phyloP scores from a whole-genome alignment of 2,888 invertebrate species.

The Thera obeliscata region DNA sequence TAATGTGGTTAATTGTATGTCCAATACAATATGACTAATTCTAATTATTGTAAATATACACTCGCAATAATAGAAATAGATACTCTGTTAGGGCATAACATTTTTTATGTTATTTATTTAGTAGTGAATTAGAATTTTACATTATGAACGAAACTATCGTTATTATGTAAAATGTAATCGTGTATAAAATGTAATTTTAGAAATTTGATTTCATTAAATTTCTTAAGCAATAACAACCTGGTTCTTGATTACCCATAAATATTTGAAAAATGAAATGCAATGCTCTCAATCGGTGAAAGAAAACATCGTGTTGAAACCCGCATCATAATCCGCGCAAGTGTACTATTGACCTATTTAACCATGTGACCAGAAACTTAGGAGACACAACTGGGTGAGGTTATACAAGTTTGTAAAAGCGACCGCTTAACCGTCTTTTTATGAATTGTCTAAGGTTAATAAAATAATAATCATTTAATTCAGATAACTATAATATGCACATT shows the following conservation, averaged over 20 bases:
- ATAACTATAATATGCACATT: no score
- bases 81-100: slow-evolving; percentile 64
- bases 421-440: no score
- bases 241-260: background rate
- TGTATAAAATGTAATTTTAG: slow-evolving; percentile 82
- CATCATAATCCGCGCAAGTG: no score
- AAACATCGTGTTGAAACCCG: no score
- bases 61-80: slow-evolving; percentile 79
- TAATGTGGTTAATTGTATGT: slow-evolving; percentile 71
- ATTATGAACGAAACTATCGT: slow-evolving; percentile 65
- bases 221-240: slow-evolving; percentile 62
- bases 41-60: slow-evolving; percentile 71
- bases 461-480: no score
- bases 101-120: slow-evolving; percentile 75
- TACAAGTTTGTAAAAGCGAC: no score
- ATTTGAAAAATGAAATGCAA: no score
- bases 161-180: slow-evolving; percentile 74
- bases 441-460: no score
- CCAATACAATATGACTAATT: slow-evolving; percentile 54
- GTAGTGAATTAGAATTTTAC: slow-evolving; percentile 68
- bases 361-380: no score
- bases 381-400: no score
- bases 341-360: no score
- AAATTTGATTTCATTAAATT: slow-evolving; percentile 82
- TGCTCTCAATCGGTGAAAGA: no score